A percentile compares a stretch with the other conserved stretches of the same genome.
phyloP scores from a whole-genome alignment of 1,140 invertebrate genomes.

The Lepidurus packardi region DNA sequence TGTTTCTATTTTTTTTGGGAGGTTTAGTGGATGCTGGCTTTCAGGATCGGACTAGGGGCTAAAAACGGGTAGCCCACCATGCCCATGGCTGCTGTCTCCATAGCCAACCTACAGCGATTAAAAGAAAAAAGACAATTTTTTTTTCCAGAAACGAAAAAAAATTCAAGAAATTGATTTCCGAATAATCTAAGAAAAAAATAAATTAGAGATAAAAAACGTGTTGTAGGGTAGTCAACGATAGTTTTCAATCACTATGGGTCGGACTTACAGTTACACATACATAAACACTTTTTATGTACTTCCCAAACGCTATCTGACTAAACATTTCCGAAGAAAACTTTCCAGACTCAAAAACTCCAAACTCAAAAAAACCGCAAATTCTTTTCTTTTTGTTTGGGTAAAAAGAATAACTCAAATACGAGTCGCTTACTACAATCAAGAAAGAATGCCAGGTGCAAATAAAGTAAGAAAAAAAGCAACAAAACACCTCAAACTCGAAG shows the following conservation, averaged over 20 bases:
- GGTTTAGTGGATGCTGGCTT: constrained; percentile 77
- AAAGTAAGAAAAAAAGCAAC: neutral
- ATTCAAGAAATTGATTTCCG: constrained; percentile 34
- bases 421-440: neutral
- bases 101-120: constrained; percentile 69
- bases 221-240: constrained; percentile 32
- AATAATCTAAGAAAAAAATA: constrained; percentile 32
- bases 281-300: constrained; percentile 33
- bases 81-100: constrained; percentile 82
- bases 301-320: constrained; percentile 21
- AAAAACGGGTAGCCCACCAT: constrained; percentile 85
- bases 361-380: neutral
- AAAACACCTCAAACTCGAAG: neutral
- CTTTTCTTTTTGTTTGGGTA: neutral
- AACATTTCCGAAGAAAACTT: neutral
- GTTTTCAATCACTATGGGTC: constrained; percentile 4
- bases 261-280: constrained; percentile 10
- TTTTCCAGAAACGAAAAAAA: constrained; percentile 22
- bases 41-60: constrained; percentile 83
- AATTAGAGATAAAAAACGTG: constrained; percentile 25
- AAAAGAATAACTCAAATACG: constrained; percentile 6
- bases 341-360: constrained; percentile 7
- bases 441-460: neutral
- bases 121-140: constrained; percentile 41
- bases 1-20: constrained; percentile 8